A percentile compares a stretch with the other conserved stretches of the same genome.
Evolutionary conservation across 1,140 invertebrate species (phyloP).

Genomic region (Drosophila elegans): DNA sequence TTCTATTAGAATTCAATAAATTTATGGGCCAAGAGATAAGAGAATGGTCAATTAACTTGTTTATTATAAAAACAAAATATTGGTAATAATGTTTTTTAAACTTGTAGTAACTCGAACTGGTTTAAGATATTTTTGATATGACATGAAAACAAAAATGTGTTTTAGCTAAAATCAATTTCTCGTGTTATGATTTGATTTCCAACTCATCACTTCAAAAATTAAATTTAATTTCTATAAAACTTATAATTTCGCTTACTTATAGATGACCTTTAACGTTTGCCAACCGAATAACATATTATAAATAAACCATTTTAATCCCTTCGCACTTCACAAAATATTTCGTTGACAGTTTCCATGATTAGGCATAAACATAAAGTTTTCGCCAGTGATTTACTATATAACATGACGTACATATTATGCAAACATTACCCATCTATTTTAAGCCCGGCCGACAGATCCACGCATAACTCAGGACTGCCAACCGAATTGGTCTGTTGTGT

Average conservation of each 20-base stretch:
- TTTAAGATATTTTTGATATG: no score
- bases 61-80: no score
- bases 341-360: constrained; percentile 29
- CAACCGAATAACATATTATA: constrained; percentile 5
- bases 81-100: no score
- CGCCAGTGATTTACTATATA: constrained; percentile 24
- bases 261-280: neutral
- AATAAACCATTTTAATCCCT: neutral
- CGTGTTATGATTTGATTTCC: no score
- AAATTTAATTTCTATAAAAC: neutral
- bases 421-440: constrained; percentile 24
- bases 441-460: constrained; percentile 21
- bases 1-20: constrained; percentile 18
- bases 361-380: constrained; percentile 38
- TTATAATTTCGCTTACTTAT: neutral
- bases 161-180: neutral
- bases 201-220: neutral
- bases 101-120: no score
- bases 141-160: no score
- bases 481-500: constrained; percentile 27
- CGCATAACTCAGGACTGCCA: constrained; percentile 29
- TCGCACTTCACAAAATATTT: constrained; percentile 12
- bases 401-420: constrained; percentile 26
- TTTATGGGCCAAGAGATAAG: constrained; percentile 18
- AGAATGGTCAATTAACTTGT: no score